Evolutionary conservation across 2,888 invertebrate species (phyloP).

Genomic region (Onchidella celtica): DNA sequence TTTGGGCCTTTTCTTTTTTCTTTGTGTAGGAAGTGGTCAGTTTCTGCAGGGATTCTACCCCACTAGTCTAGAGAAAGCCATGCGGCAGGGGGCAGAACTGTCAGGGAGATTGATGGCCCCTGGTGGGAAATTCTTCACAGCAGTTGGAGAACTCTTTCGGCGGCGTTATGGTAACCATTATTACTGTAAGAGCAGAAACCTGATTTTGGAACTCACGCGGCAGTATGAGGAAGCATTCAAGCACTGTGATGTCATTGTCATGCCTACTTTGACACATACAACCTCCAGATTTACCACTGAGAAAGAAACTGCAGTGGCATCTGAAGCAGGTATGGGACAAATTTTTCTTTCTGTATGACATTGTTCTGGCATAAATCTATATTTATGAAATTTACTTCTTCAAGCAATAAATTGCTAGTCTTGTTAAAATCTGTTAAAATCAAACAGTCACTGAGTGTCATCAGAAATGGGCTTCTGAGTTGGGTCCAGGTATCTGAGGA

Average conservation of each 20-base stretch:
- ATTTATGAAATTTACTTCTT: too few species aligned
- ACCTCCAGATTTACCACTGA: constrained; percentile 51
- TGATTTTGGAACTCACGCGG: constrained; percentile 49
- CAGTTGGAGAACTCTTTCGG: constrained; percentile 55
- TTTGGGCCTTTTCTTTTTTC: too few species aligned
- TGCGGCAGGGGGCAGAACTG: background rate
- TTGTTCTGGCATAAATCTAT: too few species aligned
- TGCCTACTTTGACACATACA: constrained; percentile 64
- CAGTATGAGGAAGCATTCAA: constrained; percentile 62
- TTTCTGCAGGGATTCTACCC: background rate
- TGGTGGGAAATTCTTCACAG: constrained; percentile 50
- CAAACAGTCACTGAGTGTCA: too few species aligned
- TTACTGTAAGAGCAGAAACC: constrained; percentile 61
- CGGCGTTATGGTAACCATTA: constrained; percentile 59
- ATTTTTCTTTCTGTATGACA: background rate
- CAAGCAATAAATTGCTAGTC: too few species aligned
- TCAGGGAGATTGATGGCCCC: background rate
- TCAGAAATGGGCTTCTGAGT: too few species aligned
- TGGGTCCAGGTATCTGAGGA: too few species aligned
- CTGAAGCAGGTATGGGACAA: background rate
- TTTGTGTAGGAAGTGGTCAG: background rate
- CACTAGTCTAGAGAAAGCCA: constrained; percentile 7
- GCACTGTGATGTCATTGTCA: constrained; percentile 65
- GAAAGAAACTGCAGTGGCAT: background rate
- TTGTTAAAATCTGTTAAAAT: too few species aligned